These are phyloP conservation scores for Drosophila nigricruria DNA, from an alignment of 2,888 invertebrate genomes.

Conservation along the genomic window DNA sequence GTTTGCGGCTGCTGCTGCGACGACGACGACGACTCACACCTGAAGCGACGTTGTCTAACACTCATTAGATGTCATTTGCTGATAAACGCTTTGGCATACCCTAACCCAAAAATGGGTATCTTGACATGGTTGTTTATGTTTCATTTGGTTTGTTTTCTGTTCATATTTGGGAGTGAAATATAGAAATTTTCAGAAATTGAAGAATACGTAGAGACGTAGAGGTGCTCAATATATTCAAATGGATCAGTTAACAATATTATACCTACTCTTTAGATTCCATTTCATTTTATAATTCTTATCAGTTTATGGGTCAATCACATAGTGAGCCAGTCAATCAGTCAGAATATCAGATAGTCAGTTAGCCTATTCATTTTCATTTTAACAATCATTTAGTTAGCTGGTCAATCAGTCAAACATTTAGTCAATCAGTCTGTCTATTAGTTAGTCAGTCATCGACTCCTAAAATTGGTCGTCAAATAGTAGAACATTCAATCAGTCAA, in stretches of 20 bases:
- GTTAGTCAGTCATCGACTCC: too few relatives aligned
- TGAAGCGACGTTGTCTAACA: constrained; percentile 66
- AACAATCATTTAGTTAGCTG: too few relatives aligned
- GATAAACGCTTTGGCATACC: constrained; percentile 60
- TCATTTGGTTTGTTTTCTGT: neutral
- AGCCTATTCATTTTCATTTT: too few relatives aligned
- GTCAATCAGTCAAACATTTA: neutral
- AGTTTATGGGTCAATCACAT: neutral
- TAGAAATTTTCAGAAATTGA: neutral
- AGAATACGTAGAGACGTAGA: too few relatives aligned
- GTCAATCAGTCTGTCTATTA: neutral
- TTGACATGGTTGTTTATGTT: neutral
- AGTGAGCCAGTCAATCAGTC: neutral
- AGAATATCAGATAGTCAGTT: too few relatives aligned
- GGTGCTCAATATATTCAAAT: too few relatives aligned
- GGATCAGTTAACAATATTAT: neutral
- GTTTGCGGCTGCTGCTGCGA: neutral
- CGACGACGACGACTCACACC: constrained; percentile 52
- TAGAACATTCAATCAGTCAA: neutral
- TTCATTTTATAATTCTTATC: neutral
- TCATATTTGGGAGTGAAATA: neutral
- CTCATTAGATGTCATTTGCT: constrained; percentile 80
- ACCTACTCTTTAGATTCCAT: neutral
- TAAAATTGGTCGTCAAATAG: too few relatives aligned
- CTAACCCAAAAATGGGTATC: constrained; percentile 12